Evolutionary conservation across 2,888 invertebrate genomes (phyloP).

Genomic region (Cyrtodaria siliqua): DNA sequence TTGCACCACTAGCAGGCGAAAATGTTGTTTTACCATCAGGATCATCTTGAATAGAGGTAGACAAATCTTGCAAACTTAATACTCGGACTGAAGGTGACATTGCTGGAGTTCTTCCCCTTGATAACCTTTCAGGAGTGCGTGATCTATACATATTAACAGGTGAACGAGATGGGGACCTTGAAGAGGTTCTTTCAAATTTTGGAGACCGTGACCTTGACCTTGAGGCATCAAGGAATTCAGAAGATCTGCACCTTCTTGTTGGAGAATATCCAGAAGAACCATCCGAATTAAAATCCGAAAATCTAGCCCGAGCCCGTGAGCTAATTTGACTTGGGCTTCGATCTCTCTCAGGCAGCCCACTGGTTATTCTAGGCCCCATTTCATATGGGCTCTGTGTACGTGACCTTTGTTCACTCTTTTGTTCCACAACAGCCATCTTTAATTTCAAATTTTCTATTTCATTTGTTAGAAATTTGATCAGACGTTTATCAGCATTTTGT

Average conservation of each 20-base stretch:
- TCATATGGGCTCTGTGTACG: slow-evolving; percentile 53
- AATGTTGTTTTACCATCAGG: slow-evolving; percentile 67
- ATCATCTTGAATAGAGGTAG: slow-evolving; percentile 66
- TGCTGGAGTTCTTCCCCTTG: slow-evolving; percentile 54
- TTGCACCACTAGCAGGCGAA: slow-evolving; percentile 67
- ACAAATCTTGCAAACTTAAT: slow-evolving; percentile 69
- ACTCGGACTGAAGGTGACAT: slow-evolving; percentile 60
- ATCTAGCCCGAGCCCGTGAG: slow-evolving; percentile 57
- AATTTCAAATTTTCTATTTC: slow-evolving; percentile 77
- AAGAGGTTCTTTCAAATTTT: slow-evolving; percentile 42
- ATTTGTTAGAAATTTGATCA: slow-evolving; percentile 68
- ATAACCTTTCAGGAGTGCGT: slow-evolving; percentile 62
- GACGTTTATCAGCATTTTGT: slow-evolving; percentile 62
- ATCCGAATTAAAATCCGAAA: slow-evolving; percentile 47
- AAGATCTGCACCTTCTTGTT: slow-evolving; percentile 26
- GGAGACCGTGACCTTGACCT: slow-evolving; percentile 55
- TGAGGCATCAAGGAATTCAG: slow-evolving; percentile 32
- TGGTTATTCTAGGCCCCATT: slow-evolving; percentile 47
- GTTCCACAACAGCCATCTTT: slow-evolving; percentile 76
- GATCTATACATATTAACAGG: slow-evolving; percentile 54
- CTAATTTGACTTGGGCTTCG: slow-evolving; percentile 60
- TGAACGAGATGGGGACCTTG: slow-evolving; percentile 62
- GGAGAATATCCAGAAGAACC: slow-evolving; percentile 51
- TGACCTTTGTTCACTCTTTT: slow-evolving; percentile 51
- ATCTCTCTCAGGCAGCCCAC: slow-evolving; percentile 56